These are phyloP conservation scores for Gadopsis marmoratus DNA, from an alignment of 2,797 vertebrate genomes.

Conservation along the genomic window DNA sequence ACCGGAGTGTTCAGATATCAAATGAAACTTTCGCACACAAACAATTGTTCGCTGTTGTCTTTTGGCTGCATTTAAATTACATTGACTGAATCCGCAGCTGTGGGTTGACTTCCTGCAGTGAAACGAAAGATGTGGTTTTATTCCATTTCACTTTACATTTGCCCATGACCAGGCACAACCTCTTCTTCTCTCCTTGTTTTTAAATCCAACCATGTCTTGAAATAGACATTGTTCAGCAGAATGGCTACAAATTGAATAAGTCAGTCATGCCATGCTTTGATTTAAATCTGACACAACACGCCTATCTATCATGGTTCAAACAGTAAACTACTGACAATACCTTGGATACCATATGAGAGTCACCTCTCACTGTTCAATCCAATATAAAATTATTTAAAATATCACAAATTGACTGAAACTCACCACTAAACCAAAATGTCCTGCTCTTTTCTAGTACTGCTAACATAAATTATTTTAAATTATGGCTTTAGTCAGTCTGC, in stretches of 20 bases:
- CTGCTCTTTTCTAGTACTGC: too few relatives aligned
- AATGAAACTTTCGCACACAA: conserved; percentile 24
- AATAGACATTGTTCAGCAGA: conserved; percentile 11
- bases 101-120: conserved; percentile 21
- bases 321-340: conserved; percentile 2
- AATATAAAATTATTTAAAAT: not conserved
- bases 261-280: conserved; percentile 28
- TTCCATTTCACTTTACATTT: conserved; percentile 26
- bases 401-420: not conserved
- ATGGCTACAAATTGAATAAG: conserved; percentile 34
- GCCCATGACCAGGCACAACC: conserved; percentile 28
- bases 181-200: not conserved
- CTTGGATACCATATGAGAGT: not conserved
- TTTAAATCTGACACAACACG: conserved; percentile 23
- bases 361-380: not conserved
- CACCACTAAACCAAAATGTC: not conserved
- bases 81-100: not conserved
- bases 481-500: not conserved
- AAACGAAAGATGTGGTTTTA: conserved; percentile 32
- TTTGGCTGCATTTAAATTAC: conserved; percentile 31
- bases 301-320: conserved; percentile 4
- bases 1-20: conserved; percentile 10
- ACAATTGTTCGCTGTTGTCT: conserved; percentile 11
- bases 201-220: conserved; percentile 18
- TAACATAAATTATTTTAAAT: not conserved